A percentile compares a stretch with the other conserved stretches of the same genome.
phyloP scores from a whole-genome alignment of 2,113 vertebrate species.

The Hippolais icterina region DNA sequence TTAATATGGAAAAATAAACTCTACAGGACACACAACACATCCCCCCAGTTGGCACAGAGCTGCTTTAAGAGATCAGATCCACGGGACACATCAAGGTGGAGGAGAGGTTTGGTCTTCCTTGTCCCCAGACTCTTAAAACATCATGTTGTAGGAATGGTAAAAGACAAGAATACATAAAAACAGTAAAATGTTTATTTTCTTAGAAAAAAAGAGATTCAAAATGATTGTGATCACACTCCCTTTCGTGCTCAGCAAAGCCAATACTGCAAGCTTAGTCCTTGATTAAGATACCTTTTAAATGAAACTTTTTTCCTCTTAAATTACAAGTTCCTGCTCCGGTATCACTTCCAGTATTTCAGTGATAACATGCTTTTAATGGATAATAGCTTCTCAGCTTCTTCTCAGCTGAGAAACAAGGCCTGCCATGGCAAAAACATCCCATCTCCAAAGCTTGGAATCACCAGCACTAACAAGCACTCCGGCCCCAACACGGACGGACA shows the following conservation, averaged over 20 bases:
- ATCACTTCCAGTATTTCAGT: slow-evolving; percentile 63
- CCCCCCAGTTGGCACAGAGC: background rate
- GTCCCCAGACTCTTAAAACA: background rate
- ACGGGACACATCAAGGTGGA: background rate
- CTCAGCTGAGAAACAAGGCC: slow-evolving; percentile 66
- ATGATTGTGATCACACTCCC: slow-evolving; percentile 78
- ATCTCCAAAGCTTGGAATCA: slow-evolving; percentile 66
- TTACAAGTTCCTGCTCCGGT: slow-evolving; percentile 54
- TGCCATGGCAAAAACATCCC: slow-evolving; percentile 64
- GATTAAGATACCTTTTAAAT: slow-evolving; percentile 57
- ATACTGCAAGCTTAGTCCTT: slow-evolving; percentile 70
- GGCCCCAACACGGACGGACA: background rate
- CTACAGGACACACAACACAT: slow-evolving; percentile 45
- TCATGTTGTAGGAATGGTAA: slow-evolving; percentile 69
- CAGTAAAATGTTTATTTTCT: slow-evolving; percentile 86
- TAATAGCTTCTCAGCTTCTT: slow-evolving; percentile 54
- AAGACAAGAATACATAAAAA: slow-evolving; percentile 83
- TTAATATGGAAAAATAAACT: slow-evolving; percentile 78
- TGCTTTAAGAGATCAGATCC: slow-evolving; percentile 9
- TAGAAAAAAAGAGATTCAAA: slow-evolving; percentile 81
- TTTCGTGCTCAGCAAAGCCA: slow-evolving; percentile 73
- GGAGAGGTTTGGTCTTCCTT: background rate
- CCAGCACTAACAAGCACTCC: slow-evolving; percentile 57
- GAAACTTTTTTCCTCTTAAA: slow-evolving; percentile 50
- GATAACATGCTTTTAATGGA: slow-evolving; percentile 64